These are phyloP conservation scores for Rhagonycha fulva DNA, from an alignment of 2,888 invertebrate genomes.

Conservation along the genomic window DNA sequence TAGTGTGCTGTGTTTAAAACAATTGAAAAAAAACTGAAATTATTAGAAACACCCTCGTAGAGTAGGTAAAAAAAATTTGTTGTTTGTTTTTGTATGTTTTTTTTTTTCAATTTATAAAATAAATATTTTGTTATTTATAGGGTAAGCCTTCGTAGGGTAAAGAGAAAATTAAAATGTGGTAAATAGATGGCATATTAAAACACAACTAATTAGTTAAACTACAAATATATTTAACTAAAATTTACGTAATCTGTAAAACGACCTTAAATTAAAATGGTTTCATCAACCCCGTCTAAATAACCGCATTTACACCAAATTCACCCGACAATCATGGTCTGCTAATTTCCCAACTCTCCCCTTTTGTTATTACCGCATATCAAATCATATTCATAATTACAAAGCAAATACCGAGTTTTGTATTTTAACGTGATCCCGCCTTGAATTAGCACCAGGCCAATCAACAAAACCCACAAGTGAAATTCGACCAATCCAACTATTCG, in stretches of 20 bases:
- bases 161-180: not conserved
- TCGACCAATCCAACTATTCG: conserved; percentile 38
- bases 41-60: not conserved
- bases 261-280: conserved; percentile 54
- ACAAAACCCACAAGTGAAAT: conserved; percentile 23
- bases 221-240: conserved; percentile 3
- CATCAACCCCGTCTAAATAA: conserved; percentile 52
- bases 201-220: conserved; percentile 1
- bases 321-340: conserved; percentile 53
- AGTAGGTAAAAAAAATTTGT: not conserved
- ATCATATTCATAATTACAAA: conserved; percentile 59
- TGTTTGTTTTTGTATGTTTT: not conserved
- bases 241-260: conserved; percentile 4
- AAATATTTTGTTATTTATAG: not conserved
- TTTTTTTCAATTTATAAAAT: not conserved
- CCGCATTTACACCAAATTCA: conserved; percentile 51
- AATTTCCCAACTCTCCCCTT: conserved; percentile 53
- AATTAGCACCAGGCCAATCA: conserved; percentile 30
- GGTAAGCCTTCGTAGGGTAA: no score
- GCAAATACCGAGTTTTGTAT: conserved; percentile 49
- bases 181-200: not conserved
- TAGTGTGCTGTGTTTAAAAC: not conserved
- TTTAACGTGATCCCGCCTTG: conserved; percentile 37
- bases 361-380: conserved; percentile 53
- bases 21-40: not conserved